Conservation (phyloP, 2,113 vertebrate species). For the Narcine bancroftii region DNA sequence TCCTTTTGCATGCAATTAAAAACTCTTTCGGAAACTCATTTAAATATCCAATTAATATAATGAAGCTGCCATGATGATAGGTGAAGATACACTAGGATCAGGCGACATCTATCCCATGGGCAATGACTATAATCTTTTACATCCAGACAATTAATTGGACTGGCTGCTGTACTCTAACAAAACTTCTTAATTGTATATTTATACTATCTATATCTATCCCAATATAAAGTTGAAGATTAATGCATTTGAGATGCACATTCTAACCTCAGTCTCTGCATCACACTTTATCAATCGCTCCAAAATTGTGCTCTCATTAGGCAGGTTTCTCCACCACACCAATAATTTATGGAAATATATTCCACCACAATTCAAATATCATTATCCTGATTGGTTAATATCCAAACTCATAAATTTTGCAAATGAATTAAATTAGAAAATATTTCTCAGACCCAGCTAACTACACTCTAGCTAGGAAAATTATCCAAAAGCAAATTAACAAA, state of each 20-base stretch:
- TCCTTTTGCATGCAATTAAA: conserved; percentile 11
- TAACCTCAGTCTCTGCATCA: not conserved
- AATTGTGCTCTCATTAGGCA: not conserved
- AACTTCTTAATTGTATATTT: not conserved
- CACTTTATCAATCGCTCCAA: not conserved
- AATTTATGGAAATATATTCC: not conserved
- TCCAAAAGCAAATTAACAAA: not conserved
- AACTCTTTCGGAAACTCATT: conserved; percentile 29
- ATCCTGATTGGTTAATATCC: not conserved
- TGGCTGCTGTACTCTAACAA: not conserved
- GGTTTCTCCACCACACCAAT: not conserved
- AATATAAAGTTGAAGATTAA: not conserved
- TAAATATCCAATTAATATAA: conserved; percentile 34
- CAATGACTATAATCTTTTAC: conserved; percentile 25
- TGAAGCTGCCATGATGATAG: conserved; percentile 31
- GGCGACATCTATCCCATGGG: conserved; percentile 15
- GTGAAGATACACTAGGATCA: conserved; percentile 25
- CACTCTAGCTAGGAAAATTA: not conserved
- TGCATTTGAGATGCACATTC: not conserved
- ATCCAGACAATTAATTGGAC: conserved; percentile 12
- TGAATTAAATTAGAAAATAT: not conserved
- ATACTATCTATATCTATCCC: not conserved
- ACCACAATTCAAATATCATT: not conserved
- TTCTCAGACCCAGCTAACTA: not conserved
- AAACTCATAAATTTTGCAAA: not conserved